Evolutionary conservation across 2,888 invertebrate species (phyloP).

Genomic region (Altica lythri): DNA sequence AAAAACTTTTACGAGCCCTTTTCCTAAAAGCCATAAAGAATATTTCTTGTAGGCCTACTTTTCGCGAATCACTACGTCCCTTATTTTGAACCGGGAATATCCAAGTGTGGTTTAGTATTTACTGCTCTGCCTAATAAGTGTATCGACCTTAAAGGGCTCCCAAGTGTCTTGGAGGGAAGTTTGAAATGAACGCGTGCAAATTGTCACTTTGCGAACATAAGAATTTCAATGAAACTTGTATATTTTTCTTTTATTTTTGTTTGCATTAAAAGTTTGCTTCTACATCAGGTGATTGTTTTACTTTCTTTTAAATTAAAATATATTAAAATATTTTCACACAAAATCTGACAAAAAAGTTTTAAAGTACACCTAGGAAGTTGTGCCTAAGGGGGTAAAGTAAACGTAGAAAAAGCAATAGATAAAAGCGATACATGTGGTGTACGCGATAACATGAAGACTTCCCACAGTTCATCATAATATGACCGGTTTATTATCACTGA

Average conservation of each 20-base stretch:
- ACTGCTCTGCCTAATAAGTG: conserved; percentile 29
- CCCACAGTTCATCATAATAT: too few relatives aligned
- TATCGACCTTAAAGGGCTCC: conserved; percentile 27
- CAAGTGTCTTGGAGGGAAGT: conserved; percentile 17
- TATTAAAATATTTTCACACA: too few relatives aligned
- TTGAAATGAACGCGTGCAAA: conserved; percentile 17
- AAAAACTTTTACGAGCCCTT: conserved; percentile 31
- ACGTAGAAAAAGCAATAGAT: too few relatives aligned
- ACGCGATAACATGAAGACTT: too few relatives aligned
- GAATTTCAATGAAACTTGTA: conserved; percentile 19
- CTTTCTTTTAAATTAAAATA: too few relatives aligned
- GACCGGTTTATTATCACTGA: too few relatives aligned
- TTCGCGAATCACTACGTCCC: conserved; percentile 29
- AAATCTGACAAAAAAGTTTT: too few relatives aligned
- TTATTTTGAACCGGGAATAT: conserved; percentile 19
- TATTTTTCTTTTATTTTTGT: background rate
- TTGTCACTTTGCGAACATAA: conserved; percentile 17
- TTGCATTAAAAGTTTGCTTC: conserved; percentile 2
- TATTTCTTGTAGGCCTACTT: conserved; percentile 28
- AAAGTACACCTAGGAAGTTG: too few relatives aligned
- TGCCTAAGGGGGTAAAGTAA: too few relatives aligned
- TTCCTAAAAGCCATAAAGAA: conserved; percentile 30
- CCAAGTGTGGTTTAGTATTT: conserved; percentile 26
- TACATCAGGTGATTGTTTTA: too few relatives aligned
- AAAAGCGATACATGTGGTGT: too few relatives aligned